phyloP scores from a whole-genome alignment of 2,888 invertebrate genomes.

The Diplazon laetatorius region DNA sequence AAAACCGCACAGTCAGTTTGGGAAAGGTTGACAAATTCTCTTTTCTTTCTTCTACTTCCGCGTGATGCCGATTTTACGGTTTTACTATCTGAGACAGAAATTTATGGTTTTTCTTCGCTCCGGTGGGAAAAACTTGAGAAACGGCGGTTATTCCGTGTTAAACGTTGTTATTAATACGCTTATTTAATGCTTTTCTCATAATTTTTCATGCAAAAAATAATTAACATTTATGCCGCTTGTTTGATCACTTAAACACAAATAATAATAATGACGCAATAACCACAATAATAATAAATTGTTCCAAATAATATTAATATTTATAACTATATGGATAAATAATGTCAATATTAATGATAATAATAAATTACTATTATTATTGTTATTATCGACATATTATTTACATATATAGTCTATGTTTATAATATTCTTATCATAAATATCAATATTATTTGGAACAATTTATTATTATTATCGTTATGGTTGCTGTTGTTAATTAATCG shows the following conservation, averaged over 20 bases:
- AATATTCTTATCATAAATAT: no score
- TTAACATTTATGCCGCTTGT: neutral
- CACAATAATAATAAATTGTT: neutral
- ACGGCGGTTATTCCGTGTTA: constrained; percentile 31
- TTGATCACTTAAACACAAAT: constrained; percentile 12
- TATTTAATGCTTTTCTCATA: constrained; percentile 52
- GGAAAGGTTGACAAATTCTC: no score
- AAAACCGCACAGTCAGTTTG: no score
- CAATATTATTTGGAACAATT: no score
- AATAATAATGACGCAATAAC: neutral
- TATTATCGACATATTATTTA: no score
- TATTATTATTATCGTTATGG: neutral
- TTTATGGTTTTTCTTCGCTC: neutral
- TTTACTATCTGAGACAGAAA: neutral
- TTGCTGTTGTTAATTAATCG: no score
- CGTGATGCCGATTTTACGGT: neutral
- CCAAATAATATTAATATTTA: no score
- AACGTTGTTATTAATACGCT: constrained; percentile 48
- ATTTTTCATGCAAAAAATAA: constrained; percentile 42
- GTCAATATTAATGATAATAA: neutral
- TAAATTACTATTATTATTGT: neutral
- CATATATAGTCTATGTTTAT: no score
- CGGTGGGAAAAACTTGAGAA: constrained; percentile 24
- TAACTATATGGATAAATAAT: no score
- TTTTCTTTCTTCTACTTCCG: neutral